Evolutionary conservation across 2,113 vertebrate species (phyloP).

Genomic region (Chionomys nivalis): DNA sequence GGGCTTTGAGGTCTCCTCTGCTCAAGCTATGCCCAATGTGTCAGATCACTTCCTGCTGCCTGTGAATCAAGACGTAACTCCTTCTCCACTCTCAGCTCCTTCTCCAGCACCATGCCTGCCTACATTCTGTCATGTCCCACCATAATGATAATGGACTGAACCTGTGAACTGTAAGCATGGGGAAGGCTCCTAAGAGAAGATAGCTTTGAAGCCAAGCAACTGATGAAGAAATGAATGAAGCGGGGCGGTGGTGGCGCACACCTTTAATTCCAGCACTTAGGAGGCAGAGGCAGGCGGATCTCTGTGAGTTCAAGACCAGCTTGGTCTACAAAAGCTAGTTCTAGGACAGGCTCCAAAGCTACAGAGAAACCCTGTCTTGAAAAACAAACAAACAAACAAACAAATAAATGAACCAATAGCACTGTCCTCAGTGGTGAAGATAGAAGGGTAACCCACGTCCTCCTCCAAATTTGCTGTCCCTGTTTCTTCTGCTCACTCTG

Average conservation of each 20-base stretch:
- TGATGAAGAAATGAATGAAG: neutral
- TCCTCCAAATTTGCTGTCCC: neutral
- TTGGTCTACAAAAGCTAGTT: no score
- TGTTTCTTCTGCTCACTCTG: neutral
- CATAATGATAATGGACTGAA: neutral
- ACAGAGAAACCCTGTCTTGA: no score
- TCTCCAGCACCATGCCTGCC: neutral
- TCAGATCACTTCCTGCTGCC: neutral
- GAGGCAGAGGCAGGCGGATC: no score
- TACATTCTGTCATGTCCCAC: neutral
- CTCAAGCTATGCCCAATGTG: neutral
- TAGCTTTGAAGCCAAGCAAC: neutral
- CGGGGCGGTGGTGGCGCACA: no score
- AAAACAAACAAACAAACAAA: no score
- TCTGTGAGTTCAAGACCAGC: no score
- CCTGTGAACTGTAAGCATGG: neutral
- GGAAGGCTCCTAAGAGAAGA: neutral
- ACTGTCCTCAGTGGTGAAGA: neutral
- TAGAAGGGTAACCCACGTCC: no score
- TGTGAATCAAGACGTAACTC: neutral
- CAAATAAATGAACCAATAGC: no score
- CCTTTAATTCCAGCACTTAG: no score
- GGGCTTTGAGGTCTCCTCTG: neutral
- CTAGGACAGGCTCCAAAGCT: no score
- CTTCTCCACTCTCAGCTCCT: neutral